Conservation (phyloP, 35 echinoderm and acorn worm genomes). For the Ophiothrix spiculata region DNA sequence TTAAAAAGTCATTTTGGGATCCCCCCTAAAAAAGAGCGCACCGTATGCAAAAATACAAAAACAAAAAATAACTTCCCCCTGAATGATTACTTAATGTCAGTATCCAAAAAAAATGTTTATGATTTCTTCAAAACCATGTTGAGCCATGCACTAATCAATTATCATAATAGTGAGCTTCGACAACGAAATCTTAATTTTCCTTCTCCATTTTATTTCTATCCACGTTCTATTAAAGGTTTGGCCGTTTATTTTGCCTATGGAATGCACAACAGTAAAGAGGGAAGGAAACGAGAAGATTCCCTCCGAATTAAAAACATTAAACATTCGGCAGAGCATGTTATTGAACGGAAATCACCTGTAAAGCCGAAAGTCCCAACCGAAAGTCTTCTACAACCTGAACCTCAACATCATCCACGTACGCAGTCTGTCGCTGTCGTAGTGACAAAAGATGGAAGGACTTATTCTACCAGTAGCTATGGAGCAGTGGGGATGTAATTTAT, state of each 20-base stretch:
- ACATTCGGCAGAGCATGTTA: background rate
- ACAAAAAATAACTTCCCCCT: too few relatives aligned
- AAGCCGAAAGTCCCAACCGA: background rate
- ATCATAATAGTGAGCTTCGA: too few relatives aligned
- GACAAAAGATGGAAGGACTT: constrained; percentile 12
- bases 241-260: constrained; percentile 37
- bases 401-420: background rate
- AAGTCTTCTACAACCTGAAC: background rate
- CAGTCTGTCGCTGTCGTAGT: constrained; percentile 23
- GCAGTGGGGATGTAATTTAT: background rate
- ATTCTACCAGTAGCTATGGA: constrained; percentile 20
- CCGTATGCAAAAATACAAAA: too few relatives aligned
- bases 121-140: too few relatives aligned
- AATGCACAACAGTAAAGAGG: constrained; percentile 29
- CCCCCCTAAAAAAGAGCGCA: too few relatives aligned
- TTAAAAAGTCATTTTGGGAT: too few relatives aligned
- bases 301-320: background rate
- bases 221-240: constrained; percentile 2
- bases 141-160: too few relatives aligned
- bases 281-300: background rate
- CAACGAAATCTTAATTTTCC: too few relatives aligned
- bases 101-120: too few relatives aligned
- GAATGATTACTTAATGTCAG: too few relatives aligned
- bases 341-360: background rate
- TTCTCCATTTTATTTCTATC: background rate